A percentile compares a stretch with the other conserved stretches of the same genome.
phyloP scores from a whole-genome alignment of 2,797 vertebrate genomes.

The Neopelma chrysocephalum region DNA sequence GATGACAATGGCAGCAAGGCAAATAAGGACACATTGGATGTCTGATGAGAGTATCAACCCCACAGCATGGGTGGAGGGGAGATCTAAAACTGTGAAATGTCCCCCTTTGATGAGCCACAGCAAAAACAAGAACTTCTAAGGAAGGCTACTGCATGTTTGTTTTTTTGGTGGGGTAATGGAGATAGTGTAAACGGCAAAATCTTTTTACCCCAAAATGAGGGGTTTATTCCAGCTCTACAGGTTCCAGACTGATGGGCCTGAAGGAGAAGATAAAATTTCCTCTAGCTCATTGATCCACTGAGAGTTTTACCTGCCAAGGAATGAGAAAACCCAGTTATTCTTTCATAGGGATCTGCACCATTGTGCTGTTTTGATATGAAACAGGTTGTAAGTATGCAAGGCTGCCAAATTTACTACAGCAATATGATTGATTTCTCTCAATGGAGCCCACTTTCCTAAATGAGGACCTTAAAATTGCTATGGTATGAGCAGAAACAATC shows the following conservation, averaged over 20 bases:
- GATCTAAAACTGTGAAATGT: background rate
- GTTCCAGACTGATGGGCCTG: background rate
- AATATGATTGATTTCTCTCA: conserved; percentile 37
- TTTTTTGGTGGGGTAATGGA: background rate
- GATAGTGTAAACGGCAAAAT: background rate
- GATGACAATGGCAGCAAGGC: background rate
- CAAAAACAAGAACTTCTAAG: background rate
- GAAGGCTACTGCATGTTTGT: rapidly evolving
- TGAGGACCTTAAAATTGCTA: background rate
- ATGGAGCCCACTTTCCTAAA: background rate
- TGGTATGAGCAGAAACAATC: background rate
- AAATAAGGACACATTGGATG: background rate
- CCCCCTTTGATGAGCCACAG: rapidly evolving
- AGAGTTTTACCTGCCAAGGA: conserved; percentile 26
- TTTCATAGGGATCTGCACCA: conserved; percentile 9
- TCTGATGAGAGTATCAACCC: background rate
- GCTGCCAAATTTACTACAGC: background rate
- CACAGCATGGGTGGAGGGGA: background rate
- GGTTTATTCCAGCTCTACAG: background rate
- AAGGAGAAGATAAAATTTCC: conserved; percentile 26
- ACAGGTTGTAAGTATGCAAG: conserved; percentile 14
- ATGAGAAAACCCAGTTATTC: conserved; percentile 30
- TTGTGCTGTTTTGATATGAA: conserved; percentile 33
- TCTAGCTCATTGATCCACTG: background rate
- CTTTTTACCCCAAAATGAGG: background rate